Conservation (phyloP, 2,797 vertebrate species). For the Champsocephalus esox region DNA sequence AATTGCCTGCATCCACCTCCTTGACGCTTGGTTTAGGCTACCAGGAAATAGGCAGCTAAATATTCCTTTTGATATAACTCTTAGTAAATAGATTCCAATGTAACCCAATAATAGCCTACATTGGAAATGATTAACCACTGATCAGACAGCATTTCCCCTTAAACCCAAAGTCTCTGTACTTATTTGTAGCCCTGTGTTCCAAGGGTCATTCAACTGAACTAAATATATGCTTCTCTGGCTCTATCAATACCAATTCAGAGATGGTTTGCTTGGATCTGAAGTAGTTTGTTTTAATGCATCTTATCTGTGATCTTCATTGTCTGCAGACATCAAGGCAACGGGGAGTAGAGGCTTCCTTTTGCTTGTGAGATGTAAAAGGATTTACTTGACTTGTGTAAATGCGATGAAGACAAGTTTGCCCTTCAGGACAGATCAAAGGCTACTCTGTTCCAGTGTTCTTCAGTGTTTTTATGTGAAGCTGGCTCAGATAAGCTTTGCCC, state of each 20-base stretch:
- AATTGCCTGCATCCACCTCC: not conserved
- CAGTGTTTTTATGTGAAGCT: conserved; percentile 14
- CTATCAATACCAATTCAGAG: not conserved
- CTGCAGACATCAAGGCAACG: conserved; percentile 40
- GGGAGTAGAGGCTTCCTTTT: conserved; percentile 21
- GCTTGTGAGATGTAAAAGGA: conserved; percentile 35
- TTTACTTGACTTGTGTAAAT: conserved; percentile 35
- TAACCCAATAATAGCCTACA: not conserved
- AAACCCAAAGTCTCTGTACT: not conserved
- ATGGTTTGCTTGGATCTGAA: not conserved
- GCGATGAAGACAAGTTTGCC: conserved; percentile 39
- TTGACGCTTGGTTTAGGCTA: not conserved
- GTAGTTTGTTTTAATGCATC: not conserved
- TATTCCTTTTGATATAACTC: not conserved
- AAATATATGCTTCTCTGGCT: not conserved
- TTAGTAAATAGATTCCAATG: not conserved
- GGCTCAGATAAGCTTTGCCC: conserved; percentile 45
- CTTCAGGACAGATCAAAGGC: conserved; percentile 54
- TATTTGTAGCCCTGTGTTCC: not conserved
- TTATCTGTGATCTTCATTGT: conserved; percentile 20
- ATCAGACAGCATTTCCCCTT: not conserved
- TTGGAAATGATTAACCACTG: not conserved
- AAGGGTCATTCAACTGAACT: not conserved
- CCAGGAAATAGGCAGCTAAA: not conserved
- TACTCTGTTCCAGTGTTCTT: conserved; percentile 24